These are phyloP conservation scores for Parazoanthus atlanticus DNA, from an alignment of 92 coral and sea anemone species.

Conservation along the genomic window DNA sequence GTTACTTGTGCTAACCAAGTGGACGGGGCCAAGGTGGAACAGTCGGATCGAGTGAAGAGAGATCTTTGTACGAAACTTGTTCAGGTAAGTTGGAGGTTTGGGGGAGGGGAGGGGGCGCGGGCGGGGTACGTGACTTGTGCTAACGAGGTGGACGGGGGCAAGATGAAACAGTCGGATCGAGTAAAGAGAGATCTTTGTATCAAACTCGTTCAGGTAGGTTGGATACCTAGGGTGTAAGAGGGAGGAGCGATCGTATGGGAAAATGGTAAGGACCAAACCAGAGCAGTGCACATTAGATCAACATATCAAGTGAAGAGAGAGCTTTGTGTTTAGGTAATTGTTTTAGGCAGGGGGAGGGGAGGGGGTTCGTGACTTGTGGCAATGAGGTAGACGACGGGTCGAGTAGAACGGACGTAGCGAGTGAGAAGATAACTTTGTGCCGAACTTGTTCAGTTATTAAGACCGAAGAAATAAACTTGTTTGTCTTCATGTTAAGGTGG, in stretches of 20 bases:
- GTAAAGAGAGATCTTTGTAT: conserved; percentile 60
- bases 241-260: too few relatives aligned
- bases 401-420: conserved; percentile 33
- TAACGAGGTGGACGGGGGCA: conserved; percentile 33
- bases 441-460: conserved; percentile 68
- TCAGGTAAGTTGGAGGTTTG: conserved; percentile 50
- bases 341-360: too few relatives aligned
- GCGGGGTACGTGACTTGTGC: conserved; percentile 35
- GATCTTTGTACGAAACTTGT: conserved; percentile 65
- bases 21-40: conserved; percentile 39
- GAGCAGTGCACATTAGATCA: too few relatives aligned
- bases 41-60: conserved; percentile 58
- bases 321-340: conserved; percentile 56
- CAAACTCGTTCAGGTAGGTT: conserved; percentile 70
- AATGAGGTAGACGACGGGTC: conserved; percentile 36
- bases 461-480: too few relatives aligned
- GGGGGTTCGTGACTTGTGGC: conserved; percentile 37
- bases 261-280: neutral
- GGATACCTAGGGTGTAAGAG: neutral
- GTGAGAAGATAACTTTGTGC: conserved; percentile 59
- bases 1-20: conserved; percentile 42
- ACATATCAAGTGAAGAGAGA: conserved; percentile 36
- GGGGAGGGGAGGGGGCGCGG: neutral
- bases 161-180: conserved; percentile 35
- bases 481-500: conserved; percentile 48